Evolutionary conservation across 2,113 vertebrate genomes (phyloP).

Genomic region (Tautogolabrus adspersus): DNA sequence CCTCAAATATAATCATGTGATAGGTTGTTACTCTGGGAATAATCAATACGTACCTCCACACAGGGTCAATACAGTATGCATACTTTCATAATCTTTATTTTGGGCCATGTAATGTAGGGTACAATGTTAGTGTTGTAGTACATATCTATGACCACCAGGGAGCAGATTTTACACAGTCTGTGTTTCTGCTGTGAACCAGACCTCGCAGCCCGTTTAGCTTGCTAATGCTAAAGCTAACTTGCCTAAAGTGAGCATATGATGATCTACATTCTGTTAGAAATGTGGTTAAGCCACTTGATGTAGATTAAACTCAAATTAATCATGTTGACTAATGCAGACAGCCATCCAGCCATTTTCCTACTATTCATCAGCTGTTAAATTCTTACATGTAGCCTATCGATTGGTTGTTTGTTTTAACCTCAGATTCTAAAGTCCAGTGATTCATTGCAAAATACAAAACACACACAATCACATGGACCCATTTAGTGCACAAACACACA

Average conservation of each 20-base stretch:
- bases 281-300: not conserved
- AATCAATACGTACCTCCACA: too few relatives aligned
- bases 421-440: conserved; percentile 60
- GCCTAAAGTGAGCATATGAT: not conserved
- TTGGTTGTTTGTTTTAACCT: conserved; percentile 42
- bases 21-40: too few relatives aligned
- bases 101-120: too few relatives aligned
- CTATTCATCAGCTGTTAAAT: conserved; percentile 14
- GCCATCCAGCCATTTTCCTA: not conserved
- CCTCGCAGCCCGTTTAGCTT: too few relatives aligned
- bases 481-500: not conserved
- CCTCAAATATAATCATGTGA: too few relatives aligned
- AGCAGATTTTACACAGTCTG: not conserved
- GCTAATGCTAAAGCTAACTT: not conserved
- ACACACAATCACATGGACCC: conserved; percentile 6
- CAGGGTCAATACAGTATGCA: too few relatives aligned
- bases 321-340: not conserved
- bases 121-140: not conserved
- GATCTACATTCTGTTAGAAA: not conserved
- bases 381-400: conserved; percentile 36
- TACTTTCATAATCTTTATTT: too few relatives aligned
- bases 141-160: conserved; percentile 20
- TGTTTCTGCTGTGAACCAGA: not conserved
- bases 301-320: not conserved
- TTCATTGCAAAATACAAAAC: conserved; percentile 33